Evolutionary conservation across 2,888 invertebrate species (phyloP), one percentile per base, ranked within the genome.

Genomic region (Sphaerophoria taeniata): DNA sequence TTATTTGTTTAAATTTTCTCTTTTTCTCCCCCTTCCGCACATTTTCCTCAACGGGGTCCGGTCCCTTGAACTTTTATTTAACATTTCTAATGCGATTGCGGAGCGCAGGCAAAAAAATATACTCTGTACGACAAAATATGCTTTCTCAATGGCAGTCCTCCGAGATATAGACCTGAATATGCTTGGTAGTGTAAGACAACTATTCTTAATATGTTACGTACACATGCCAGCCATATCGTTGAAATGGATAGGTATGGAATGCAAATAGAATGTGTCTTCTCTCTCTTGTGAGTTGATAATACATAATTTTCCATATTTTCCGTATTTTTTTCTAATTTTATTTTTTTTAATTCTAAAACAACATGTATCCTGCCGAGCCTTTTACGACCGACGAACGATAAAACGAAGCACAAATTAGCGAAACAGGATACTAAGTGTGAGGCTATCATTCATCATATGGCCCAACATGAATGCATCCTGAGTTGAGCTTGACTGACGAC

Each of bases 371-470:
- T 67, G 60, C 49, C 72, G 53, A 60, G 74, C 43, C 49, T 49
- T 61, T 60, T 24, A 24, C 24, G 24, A 24, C 24, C 24, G 24
- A 24, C 24, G 24, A 24, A 24, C 24, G 24, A 24, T 24, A 70
- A 69, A 12, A 49, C 67, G 49, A 69, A 61, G 70, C 61, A 77
- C 73, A 85, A 85, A 85, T 85, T 85, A 85, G 85, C 85, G 81
- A 81, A 85, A 85, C 85, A 81, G 85, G 81, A 81, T 85, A 73
- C 85, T 43, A 81, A 85, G 85, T 85, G 85, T 85, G 77, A 81
- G 85, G 77, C 85, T 73, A 85, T 85, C 85, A 81, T 85, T 81
- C 85, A 85, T 81, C 81, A 81, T 73, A 39, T 70, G 78, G 56
- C 49, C 73, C 51, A 56, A 61, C 81, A 72, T 76, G 55, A 80